A percentile compares a stretch with the other conserved stretches of the same genome.
phyloP scores from a whole-genome alignment of 2,888 invertebrate species.

The Brachypalpus laphriformis region DNA sequence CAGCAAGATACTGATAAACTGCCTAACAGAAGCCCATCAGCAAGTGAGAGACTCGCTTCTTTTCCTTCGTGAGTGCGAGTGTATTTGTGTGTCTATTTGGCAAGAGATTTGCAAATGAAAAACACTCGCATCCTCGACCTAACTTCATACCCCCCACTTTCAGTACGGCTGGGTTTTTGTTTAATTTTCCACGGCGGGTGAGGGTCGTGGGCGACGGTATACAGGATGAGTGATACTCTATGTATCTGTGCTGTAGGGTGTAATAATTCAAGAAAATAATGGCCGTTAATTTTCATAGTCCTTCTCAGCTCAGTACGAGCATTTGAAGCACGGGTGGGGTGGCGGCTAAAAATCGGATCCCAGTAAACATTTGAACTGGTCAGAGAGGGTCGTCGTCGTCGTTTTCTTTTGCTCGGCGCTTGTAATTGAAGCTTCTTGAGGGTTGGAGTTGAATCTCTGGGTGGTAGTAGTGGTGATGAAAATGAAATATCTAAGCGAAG shows the following conservation, averaged over 20 bases:
- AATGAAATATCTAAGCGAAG: slow-evolving; percentile 63
- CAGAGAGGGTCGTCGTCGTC: slow-evolving; percentile 55
- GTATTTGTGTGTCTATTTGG: slow-evolving; percentile 73
- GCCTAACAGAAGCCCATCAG: slow-evolving; percentile 58
- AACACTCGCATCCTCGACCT: slow-evolving; percentile 51
- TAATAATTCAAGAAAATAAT: slow-evolving; percentile 74
- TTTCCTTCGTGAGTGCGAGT: slow-evolving; percentile 25
- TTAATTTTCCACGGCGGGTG: slow-evolving; percentile 60
- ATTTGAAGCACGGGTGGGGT: neutral
- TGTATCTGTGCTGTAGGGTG: slow-evolving; percentile 68
- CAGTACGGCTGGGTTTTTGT: slow-evolving; percentile 45
- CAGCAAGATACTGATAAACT: slow-evolving; percentile 67
- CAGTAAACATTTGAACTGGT: slow-evolving; percentile 65
- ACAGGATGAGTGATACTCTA: slow-evolving; percentile 67
- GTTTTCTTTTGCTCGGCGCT: neutral
- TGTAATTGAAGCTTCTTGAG: slow-evolving; percentile 37
- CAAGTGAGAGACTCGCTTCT: slow-evolving; percentile 23
- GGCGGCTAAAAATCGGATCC: slow-evolving; percentile 69
- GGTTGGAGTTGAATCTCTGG: slow-evolving; percentile 7
- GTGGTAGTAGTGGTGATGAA: slow-evolving; percentile 40
- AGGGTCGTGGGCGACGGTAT: slow-evolving; percentile 40
- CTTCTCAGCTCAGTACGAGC: slow-evolving; percentile 28
- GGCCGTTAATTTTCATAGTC: slow-evolving; percentile 73
- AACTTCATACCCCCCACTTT: neutral
- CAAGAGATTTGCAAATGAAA: slow-evolving; percentile 73